Percentiles rank a stretch among this genome's conserved stretches.
phyloP scores from a whole-genome alignment of 2,797 vertebrate species.

The Ispidina lecontei region DNA sequence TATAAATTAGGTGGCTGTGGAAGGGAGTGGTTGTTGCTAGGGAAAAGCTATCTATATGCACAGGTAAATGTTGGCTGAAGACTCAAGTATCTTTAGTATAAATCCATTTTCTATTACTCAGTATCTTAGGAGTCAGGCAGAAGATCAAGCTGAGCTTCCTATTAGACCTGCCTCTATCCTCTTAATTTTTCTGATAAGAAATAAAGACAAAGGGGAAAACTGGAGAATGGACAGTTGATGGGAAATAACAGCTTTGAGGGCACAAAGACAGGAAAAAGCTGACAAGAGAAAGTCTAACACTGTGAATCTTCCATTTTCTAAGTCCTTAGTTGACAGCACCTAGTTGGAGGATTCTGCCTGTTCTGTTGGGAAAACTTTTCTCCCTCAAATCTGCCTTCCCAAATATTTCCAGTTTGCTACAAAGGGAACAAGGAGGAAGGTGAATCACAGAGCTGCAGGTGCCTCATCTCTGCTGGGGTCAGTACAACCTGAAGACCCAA shows the following conservation, averaged over 20 bases:
- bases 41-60: background rate
- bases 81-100: background rate
- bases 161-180: background rate
- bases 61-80: background rate
- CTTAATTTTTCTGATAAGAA: background rate
- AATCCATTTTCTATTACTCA: background rate
- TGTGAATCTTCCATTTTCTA: background rate
- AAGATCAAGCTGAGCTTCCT: background rate
- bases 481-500: background rate
- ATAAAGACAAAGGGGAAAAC: background rate
- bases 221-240: background rate
- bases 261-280: background rate
- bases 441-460: background rate
- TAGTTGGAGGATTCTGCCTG: background rate
- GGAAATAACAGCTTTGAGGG: background rate
- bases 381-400: background rate
- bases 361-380: background rate
- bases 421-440: background rate
- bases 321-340: accelerated
- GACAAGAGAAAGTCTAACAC: background rate
- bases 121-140: accelerated
- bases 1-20: background rate
- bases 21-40: background rate
- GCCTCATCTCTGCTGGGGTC: background rate
- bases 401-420: background rate